These are phyloP conservation scores for Neelides folsomi DNA, from an alignment of 2,888 invertebrate species.

Conservation along the genomic window DNA sequence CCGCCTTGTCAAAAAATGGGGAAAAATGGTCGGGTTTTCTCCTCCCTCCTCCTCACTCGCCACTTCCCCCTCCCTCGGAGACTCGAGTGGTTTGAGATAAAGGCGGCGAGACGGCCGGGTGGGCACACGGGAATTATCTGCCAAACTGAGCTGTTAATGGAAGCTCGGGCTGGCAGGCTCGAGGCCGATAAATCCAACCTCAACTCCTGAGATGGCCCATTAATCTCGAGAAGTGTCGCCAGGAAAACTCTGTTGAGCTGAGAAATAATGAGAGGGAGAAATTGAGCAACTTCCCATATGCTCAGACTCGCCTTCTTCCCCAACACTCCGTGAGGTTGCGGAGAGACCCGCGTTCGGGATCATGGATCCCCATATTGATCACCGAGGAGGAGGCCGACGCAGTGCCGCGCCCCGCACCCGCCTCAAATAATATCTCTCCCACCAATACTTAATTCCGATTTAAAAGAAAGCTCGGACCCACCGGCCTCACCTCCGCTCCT, in stretches of 20 bases:
- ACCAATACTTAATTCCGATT: neutral
- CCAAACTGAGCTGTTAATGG: conserved; percentile 35
- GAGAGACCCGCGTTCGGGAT: neutral
- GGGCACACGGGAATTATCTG: conserved; percentile 33
- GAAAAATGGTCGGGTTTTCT: conserved; percentile 19
- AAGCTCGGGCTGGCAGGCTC: conserved; percentile 33
- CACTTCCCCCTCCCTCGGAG: neutral
- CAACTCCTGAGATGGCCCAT: too few species aligned
- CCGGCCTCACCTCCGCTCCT: conserved; percentile 7
- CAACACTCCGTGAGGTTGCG: neutral
- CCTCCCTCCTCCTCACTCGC: conserved; percentile 5
- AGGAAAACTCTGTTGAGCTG: too few species aligned
- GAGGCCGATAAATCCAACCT: neutral
- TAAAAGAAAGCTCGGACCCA: neutral
- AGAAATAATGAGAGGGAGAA: too few species aligned
- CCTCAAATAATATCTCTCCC: neutral
- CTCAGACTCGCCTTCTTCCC: neutral
- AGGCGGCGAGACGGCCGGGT: conserved; percentile 10
- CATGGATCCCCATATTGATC: neutral
- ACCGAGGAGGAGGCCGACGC: neutral
- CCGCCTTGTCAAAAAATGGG: conserved; percentile 25
- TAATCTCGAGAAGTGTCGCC: too few species aligned
- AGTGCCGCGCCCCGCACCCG: neutral
- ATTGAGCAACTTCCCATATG: neutral
- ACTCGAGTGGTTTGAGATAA: conserved; percentile 4